Evolutionary conservation across 2,888 invertebrate species (phyloP).

Genomic region (Smittia sp.): DNA sequence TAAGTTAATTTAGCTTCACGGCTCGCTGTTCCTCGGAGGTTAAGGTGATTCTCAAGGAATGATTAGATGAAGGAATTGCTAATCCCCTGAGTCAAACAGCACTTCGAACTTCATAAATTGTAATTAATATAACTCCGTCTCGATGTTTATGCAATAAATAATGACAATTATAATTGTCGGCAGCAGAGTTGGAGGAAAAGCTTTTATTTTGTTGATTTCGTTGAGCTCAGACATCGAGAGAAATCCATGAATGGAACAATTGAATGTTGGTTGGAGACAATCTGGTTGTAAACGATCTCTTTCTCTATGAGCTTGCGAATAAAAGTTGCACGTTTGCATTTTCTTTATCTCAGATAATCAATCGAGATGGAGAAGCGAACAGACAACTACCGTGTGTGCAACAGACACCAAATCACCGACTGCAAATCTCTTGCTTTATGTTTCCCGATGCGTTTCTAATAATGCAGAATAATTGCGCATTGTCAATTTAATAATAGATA

Average conservation of each 20-base stretch:
- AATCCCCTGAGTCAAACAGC: constrained; percentile 35
- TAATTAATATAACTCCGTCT: constrained; percentile 33
- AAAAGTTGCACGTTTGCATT: constrained; percentile 28
- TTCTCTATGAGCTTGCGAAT: not conserved
- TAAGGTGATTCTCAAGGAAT: not conserved
- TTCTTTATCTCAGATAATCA: constrained; percentile 34
- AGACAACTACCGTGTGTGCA: constrained; percentile 37
- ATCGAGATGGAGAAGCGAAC: constrained; percentile 28
- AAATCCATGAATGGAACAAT: constrained; percentile 39
- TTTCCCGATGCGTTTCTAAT: constrained; percentile 41
- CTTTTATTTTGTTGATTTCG: constrained; percentile 15
- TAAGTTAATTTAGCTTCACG: constrained; percentile 5
- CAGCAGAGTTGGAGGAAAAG: not conserved
- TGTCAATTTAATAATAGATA: constrained; percentile 42
- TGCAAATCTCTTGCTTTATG: constrained; percentile 38
- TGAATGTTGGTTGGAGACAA: constrained; percentile 41
- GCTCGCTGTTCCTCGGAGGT: not conserved
- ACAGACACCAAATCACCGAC: constrained; percentile 32
- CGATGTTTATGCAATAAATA: constrained; percentile 13
- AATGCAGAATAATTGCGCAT: constrained; percentile 38
- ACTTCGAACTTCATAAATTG: constrained; percentile 33
- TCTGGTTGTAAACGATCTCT: constrained; percentile 22
- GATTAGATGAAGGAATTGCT: constrained; percentile 33
- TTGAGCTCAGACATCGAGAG: not conserved
- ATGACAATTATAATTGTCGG: constrained; percentile 32